Base-by-base conservation (phyloP, 1,140 invertebrate species). In the Drosophila murphyi region DNA sequence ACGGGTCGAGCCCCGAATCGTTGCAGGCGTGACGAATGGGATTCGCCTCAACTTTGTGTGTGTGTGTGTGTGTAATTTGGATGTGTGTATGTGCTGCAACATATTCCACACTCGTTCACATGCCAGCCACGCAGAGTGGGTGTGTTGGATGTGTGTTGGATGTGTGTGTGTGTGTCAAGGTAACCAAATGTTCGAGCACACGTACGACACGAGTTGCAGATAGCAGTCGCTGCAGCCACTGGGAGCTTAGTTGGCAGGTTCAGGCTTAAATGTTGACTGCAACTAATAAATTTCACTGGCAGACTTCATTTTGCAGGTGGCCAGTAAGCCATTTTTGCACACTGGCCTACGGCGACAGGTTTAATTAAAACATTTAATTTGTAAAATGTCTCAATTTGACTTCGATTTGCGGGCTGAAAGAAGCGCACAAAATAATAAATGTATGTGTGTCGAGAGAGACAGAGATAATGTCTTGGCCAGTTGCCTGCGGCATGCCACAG, bases 1-100 rank as follows among this genome's bases (percentile, higher is more conserved):
- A 72, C 59, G 52, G 67, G 64, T 73, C 71, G 64, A 69, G 71
- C 41, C 20, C 39, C 68, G 43, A 51, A 47, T 81, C 71, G 62
- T 74, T 85, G 81, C 77, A 68, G 63, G 71, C 78, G 77, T 87
- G 83, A 88, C 83, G 89, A 87, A 87, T 87, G 85, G 83, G 85
- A 78, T 75, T 78, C 62, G 62, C 37, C 54, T 71, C 28, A 64
- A 63, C 41, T 60, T 31, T 54, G 59, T 63, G 59, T 39, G 12
- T 31, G 29, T 34, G 29, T 34, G 63, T 60, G 52, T 28, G 32
- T 47, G 48, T 12, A 12, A 12, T 12, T 12, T 12, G 12, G 12
- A 12, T 12, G 12, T 34, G 50, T 59, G 63, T 60, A 52, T 28
- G 32, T 47, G 48, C 10, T 72, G 64, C 55, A 73, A 68, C 64